These are phyloP conservation scores for Eristalis pertinax DNA, from an alignment of 2,888 invertebrate species.

Conservation along the genomic window DNA sequence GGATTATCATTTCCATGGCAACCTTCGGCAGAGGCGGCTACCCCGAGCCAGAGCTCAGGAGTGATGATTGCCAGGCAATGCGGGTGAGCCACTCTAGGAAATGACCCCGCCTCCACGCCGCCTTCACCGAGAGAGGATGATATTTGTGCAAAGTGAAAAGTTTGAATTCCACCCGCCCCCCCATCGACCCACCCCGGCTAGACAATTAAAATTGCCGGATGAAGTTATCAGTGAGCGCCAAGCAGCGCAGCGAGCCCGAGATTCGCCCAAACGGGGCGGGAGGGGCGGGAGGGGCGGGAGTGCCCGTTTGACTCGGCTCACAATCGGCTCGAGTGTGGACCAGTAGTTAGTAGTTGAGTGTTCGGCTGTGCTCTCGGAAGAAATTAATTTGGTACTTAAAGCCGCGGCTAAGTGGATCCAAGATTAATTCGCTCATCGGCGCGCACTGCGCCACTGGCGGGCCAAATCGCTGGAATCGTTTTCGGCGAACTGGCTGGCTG, in stretches of 20 bases:
- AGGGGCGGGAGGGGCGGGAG: too few species aligned
- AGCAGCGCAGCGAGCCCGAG: constrained; percentile 8
- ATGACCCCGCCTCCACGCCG: not conserved
- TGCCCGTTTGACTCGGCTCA: not conserved
- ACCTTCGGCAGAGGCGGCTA: constrained; percentile 26
- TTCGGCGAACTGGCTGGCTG: constrained; percentile 21
- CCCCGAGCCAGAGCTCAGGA: constrained; percentile 21
- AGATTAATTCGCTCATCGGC: constrained; percentile 68
- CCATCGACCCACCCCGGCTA: not conserved
- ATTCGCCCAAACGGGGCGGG: too few species aligned
- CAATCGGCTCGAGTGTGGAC: not conserved
- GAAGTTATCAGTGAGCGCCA: constrained; percentile 58
- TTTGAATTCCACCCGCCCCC: constrained; percentile 40
- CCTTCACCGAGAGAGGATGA: not conserved
- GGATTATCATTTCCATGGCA: constrained; percentile 66
- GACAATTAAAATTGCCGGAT: constrained; percentile 65
- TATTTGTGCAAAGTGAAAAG: constrained; percentile 61
- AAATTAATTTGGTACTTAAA: constrained; percentile 71
- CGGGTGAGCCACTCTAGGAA: not conserved
- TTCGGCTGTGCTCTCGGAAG: constrained; percentile 50
- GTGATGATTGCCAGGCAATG: constrained; percentile 35
- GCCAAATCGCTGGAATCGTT: constrained; percentile 35
- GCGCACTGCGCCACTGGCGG: constrained; percentile 26
- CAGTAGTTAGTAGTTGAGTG: constrained; percentile 55
- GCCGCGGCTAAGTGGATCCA: constrained; percentile 68